phyloP scores from a whole-genome alignment of 2,797 vertebrate species.

The Hypotaenidia okinawae region DNA sequence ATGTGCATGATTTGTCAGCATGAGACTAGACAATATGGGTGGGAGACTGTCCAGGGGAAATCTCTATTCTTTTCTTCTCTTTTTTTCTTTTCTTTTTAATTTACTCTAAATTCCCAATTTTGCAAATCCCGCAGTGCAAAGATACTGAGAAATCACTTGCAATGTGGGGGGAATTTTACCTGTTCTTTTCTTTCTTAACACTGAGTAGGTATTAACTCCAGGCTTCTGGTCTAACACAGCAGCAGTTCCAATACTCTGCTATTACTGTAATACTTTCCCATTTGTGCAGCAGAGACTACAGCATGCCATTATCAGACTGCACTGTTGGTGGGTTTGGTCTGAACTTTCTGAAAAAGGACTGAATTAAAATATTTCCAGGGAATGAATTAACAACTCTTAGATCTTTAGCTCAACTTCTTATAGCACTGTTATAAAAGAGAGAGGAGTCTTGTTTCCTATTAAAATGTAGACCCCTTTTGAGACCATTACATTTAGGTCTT shows the following conservation, averaged over 20 bases:
- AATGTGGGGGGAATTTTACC: not conserved
- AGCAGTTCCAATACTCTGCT: not conserved
- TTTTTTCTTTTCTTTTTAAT: not conserved
- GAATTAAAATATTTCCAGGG: not conserved
- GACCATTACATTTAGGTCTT: not conserved
- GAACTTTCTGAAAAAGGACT: not conserved
- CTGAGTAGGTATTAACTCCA: not conserved
- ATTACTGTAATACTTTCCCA: not conserved
- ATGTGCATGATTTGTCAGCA: not conserved
- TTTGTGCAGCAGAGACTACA: not conserved
- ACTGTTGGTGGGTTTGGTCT: not conserved
- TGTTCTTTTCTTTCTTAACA: not conserved
- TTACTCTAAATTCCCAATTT: not conserved
- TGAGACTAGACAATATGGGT: fast-evolving
- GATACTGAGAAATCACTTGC: not conserved
- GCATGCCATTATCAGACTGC: not conserved
- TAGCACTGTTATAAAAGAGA: not conserved
- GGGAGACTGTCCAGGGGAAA: not conserved
- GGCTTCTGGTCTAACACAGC: not conserved
- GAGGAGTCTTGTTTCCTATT: not conserved
- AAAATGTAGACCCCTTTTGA: not conserved
- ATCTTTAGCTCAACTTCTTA: not conserved
- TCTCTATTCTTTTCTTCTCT: not conserved
- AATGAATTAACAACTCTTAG: not conserved
- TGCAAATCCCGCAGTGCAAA: not conserved